Evolutionary conservation across 2,797 vertebrate species (phyloP).

Genomic region (Anguilla marmorata): DNA sequence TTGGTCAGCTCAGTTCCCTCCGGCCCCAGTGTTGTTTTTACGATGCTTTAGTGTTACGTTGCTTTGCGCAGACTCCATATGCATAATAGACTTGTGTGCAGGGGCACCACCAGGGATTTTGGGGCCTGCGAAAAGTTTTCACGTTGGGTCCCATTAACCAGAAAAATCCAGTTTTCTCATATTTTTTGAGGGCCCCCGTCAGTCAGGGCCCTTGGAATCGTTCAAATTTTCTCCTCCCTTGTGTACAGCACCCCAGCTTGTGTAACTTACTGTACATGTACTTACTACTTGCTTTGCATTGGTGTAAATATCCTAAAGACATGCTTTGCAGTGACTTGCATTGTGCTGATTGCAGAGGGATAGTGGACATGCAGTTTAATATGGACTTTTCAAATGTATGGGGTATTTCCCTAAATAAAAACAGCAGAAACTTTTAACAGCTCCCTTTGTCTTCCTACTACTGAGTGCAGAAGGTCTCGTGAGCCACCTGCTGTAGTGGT

Average conservation of each 20-base stretch:
- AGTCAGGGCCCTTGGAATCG: too few relatives aligned
- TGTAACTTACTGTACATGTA: neutral
- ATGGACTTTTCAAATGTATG: neutral
- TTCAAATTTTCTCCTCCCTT: too few relatives aligned
- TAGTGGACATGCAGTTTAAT: neutral
- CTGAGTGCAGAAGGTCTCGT: neutral
- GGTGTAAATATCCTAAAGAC: neutral
- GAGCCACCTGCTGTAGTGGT: neutral
- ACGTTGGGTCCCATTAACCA: too few relatives aligned
- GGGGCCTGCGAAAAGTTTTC: too few relatives aligned
- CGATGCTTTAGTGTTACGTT: neutral
- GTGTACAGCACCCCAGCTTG: neutral
- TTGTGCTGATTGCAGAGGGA: neutral
- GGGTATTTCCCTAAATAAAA: neutral
- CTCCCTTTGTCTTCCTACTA: neutral
- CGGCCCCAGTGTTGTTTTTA: neutral
- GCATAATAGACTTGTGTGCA: neutral
- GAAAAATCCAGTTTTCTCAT: too few relatives aligned
- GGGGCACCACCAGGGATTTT: too few relatives aligned
- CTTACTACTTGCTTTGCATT: neutral
- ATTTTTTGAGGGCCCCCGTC: too few relatives aligned
- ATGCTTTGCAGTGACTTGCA: neutral
- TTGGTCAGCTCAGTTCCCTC: constrained; percentile 29
- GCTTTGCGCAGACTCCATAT: neutral
- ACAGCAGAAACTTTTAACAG: neutral